A percentile compares a stretch with the other conserved stretches of the same genome.
These are phyloP conservation scores for Amiota mariae DNA, from an alignment of 2,888 invertebrate species.

Conservation along the genomic window DNA sequence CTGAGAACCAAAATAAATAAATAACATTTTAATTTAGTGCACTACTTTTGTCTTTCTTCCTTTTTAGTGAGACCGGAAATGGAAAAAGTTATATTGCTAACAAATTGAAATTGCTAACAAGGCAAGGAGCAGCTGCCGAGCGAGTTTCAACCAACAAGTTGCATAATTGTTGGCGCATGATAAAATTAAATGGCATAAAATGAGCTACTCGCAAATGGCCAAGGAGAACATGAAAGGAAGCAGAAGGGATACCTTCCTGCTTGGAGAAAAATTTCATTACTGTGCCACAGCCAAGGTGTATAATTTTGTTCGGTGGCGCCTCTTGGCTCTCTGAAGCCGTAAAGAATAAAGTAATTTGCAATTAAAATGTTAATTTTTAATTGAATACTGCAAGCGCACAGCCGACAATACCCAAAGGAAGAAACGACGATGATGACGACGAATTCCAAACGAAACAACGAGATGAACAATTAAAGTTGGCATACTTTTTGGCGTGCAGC, in stretches of 20 bases:
- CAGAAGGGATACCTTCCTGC: constrained; percentile 21
- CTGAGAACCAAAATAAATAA: background rate
- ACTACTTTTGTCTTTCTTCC: background rate
- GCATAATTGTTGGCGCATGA: constrained; percentile 67
- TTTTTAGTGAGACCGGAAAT: constrained; percentile 39
- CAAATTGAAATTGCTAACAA: constrained; percentile 55
- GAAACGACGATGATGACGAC: background rate
- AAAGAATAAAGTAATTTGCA: constrained; percentile 62
- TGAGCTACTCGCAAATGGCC: constrained; percentile 36
- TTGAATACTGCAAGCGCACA: constrained; percentile 51
- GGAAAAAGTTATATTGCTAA: constrained; percentile 61
- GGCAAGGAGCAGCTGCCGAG: constrained; percentile 10
- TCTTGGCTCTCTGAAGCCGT: constrained; percentile 29
- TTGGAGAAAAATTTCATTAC: constrained; percentile 42
- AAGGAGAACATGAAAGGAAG: constrained; percentile 23
- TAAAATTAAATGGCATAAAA: constrained; percentile 64
- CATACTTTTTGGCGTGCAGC: constrained; percentile 39
- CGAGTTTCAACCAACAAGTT: constrained; percentile 58
- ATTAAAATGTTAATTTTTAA: constrained; percentile 70
- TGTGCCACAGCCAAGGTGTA: constrained; percentile 32
- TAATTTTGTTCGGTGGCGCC: constrained; percentile 30
- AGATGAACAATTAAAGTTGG: constrained; percentile 39
- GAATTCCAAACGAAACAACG: background rate
- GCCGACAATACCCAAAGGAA: background rate
- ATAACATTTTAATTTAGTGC: constrained; percentile 9